Evolutionary conservation across 2,888 invertebrate genomes (phyloP), one percentile per base, ranked within the genome.

Genomic region (Epirrhoe tristata): DNA sequence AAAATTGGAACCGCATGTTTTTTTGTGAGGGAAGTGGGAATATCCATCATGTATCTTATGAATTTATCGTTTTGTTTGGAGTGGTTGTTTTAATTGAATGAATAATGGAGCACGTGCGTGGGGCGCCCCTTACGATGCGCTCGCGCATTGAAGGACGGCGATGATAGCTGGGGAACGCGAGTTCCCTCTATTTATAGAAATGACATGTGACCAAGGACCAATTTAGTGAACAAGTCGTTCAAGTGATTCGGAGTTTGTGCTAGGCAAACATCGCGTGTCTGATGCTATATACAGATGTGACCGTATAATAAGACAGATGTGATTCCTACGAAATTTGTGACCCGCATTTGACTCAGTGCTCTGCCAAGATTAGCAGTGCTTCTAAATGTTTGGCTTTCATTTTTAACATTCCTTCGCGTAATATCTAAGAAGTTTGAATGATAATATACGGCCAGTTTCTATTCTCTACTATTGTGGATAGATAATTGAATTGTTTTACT

Each of bases 81-180:
- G 76, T 77, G 74, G 79, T 80, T 82, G 39, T 43, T 43, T 80
- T 83, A 84, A 83, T 86, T 81, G 83, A 84, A 84, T 86, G 73
- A 74, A 73, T 84, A 84, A 88, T 84, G 74, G 74, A 83, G 88
- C 90, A 89, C 91, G 92, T 89, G 90, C 87, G 84, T 77, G 81
- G 80, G 76, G 74, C 81, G 80, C 85, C 86, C 85, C 84, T 86
- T 81, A 66, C 77, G 74, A 76, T 88, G 90, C 88, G 88, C 85
- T 72, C 73, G 87, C 87, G 87, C 86, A 84, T 63, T 75, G 73
- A 64, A 61, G 81, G 79, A 78, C 73, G 67, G 58, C 71, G 74
- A 77, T 80, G 78, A 82, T 75, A 75, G 71, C 74, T 73, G 77
- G 76, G 81, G 82, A 89, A 88, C 86, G 86, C 86, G 88, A 86